Conservation (phyloP, 2,888 invertebrate genomes). For the Phymatocera aterrima region DNA sequence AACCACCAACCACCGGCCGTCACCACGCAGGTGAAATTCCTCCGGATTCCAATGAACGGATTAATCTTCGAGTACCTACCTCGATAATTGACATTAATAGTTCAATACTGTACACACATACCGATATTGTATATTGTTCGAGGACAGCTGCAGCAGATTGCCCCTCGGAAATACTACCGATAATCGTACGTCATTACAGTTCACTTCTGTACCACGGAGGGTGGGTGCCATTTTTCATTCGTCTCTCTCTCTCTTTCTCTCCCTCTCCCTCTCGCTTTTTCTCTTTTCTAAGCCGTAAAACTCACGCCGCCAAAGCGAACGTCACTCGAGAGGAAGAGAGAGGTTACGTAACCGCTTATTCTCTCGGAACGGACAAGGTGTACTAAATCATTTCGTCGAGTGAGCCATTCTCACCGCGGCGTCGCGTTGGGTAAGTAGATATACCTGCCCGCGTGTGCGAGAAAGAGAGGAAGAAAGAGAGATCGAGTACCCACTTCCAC, state of each 20-base stretch:
- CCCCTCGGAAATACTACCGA: too few relatives aligned
- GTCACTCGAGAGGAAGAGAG: background rate
- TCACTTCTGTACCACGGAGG: too few relatives aligned
- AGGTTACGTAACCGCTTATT: conserved; percentile 4
- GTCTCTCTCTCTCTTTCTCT: background rate
- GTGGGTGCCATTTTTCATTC: too few relatives aligned
- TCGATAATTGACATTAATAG: conserved; percentile 6
- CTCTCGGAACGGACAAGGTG: conserved; percentile 16
- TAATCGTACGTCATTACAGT: too few relatives aligned
- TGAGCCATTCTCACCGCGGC: conserved; percentile 9
- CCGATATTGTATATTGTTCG: too few relatives aligned
- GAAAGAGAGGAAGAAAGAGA: conserved; percentile 25
- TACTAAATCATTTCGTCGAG: conserved; percentile 34
- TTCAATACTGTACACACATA: background rate
- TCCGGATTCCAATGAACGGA: conserved; percentile 6
- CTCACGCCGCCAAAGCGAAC: background rate
- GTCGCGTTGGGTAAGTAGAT: background rate
- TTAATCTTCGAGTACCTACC: background rate
- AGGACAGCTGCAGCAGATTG: background rate
- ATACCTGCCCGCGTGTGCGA: background rate
- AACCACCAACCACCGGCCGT: too few relatives aligned
- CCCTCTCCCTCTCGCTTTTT: background rate
- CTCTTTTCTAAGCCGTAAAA: background rate
- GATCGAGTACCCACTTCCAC: conserved; percentile 31
- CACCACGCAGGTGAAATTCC: conserved; percentile 31